Conservation (phyloP, 2,888 invertebrate species). For the Neria commutata region DNA sequence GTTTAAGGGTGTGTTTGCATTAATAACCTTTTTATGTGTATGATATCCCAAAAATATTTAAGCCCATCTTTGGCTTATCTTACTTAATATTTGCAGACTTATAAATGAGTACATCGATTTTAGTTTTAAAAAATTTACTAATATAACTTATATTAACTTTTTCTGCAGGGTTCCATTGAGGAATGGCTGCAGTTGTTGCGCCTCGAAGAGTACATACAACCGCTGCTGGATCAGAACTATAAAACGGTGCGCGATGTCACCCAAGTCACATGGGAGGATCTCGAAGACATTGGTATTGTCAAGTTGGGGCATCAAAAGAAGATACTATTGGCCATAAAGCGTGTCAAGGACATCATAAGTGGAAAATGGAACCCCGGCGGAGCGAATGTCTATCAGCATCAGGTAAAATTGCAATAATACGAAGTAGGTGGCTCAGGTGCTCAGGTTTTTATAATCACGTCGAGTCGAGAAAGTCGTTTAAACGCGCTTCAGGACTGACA, state of each 20-base stretch:
- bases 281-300: constrained; percentile 96
- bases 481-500: neutral
- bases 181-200: constrained; percentile 93
- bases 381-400: constrained; percentile 56
- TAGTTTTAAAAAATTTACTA: neutral
- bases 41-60: too few relatives aligned
- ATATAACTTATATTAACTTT: too few relatives aligned
- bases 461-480: neutral
- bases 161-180: constrained; percentile 80
- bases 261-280: constrained; percentile 97
- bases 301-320: constrained; percentile 98
- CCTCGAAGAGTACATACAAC: constrained; percentile 90
- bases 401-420: constrained; percentile 39
- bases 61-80: too few relatives aligned
- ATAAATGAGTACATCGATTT: neutral
- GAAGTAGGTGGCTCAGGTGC: neutral
- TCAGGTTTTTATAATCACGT: neutral
- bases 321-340: constrained; percentile 93
- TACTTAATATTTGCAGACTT: too few relatives aligned
- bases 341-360: constrained; percentile 90
- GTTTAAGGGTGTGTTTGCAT: too few relatives aligned
- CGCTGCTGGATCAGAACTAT: constrained; percentile 91
- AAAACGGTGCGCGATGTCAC: constrained; percentile 92
- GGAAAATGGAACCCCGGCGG: constrained; percentile 72
- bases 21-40: too few relatives aligned